Evolutionary conservation across 2,797 vertebrate genomes (phyloP), one percentile per base, ranked within the genome.

Genomic region (Sus cebifrons): DNA sequence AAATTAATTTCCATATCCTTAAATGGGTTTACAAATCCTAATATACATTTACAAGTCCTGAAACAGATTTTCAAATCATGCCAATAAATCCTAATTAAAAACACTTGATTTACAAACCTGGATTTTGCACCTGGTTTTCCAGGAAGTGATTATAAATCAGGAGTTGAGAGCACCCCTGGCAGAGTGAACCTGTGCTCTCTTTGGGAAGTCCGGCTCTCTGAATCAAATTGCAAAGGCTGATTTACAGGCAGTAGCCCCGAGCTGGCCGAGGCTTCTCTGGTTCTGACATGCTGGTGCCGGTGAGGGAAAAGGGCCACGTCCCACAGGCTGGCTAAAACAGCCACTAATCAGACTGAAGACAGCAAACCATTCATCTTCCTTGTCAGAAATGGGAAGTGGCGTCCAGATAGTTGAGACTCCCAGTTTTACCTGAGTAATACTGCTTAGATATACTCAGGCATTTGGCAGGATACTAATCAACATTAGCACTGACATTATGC

Each of bases 141-240:
- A 98, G 91, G 91, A 98, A 98, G 86, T 93, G 98, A 98, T 98
- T 98, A 98, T 98, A 98, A 97, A 98, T 97, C 88, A 97, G 95
- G 96, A 97, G 96, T 95, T 95, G 97, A 97, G 97, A 97, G 93
- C 87, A 94, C 87, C 93, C 64, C 91, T 95, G 96, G 95, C 94
- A 97, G 96, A 79, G 52, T 64, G 93, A 98, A 96, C 96, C 97
- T 2, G 0, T 29, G 54, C 64, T n/a, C 36, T 88, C 96, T 75
- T 71, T 70, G 81, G 88, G 85, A 97, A 97, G 93, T 58, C 92
- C 44, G 62, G 5, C 44, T 74, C 89, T 98, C 92, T 32, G 40
- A 79, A 70, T 93, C 65, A 92, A 97, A 97, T 98, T 93, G 21
- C 84, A 93, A 11, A 20, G 64, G 96, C 96, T 98, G 98, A 98